phyloP scores from a whole-genome alignment of 2,797 vertebrate species.

The Petrocephalus sullivani region DNA sequence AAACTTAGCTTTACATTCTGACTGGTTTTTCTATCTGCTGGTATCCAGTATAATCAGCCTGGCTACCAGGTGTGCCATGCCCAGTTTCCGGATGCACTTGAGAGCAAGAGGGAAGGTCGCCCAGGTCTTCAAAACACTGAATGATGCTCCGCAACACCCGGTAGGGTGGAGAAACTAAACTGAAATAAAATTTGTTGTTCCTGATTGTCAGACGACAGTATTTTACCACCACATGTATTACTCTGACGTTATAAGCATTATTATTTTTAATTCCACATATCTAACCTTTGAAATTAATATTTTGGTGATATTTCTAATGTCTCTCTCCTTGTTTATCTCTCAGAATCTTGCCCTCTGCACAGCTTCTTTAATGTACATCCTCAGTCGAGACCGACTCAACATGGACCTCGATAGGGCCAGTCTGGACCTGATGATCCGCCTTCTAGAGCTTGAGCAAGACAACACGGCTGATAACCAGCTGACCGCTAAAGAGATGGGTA shows the following conservation, averaged over 20 bases:
- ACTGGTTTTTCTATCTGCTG: background rate
- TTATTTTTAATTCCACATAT: background rate
- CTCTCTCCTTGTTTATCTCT: background rate
- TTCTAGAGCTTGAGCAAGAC: conserved; percentile 89
- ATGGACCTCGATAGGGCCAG: conserved; percentile 96
- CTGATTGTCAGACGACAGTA: background rate
- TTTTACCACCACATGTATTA: background rate
- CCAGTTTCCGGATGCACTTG: conserved; percentile 97
- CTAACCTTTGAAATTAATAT: background rate
- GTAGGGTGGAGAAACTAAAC: conserved; percentile 54
- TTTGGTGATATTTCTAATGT: background rate
- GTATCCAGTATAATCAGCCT: conserved; percentile 86
- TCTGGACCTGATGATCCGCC: conserved; percentile 91
- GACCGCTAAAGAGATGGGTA: conserved; percentile 88
- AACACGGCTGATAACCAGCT: conserved; percentile 72
- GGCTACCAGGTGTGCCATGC: conserved; percentile 95
- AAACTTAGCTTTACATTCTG: background rate
- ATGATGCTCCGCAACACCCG: conserved; percentile 87
- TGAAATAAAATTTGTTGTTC: background rate
- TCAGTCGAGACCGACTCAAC: conserved; percentile 92
- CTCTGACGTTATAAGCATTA: background rate
- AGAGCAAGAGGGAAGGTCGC: conserved; percentile 93
- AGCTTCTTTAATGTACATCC: conserved; percentile 94
- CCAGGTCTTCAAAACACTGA: conserved; percentile 97
- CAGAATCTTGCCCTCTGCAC: conserved; percentile 95